phyloP scores from a whole-genome alignment of 2,113 vertebrate genomes.

The Chloebia gouldiae region DNA sequence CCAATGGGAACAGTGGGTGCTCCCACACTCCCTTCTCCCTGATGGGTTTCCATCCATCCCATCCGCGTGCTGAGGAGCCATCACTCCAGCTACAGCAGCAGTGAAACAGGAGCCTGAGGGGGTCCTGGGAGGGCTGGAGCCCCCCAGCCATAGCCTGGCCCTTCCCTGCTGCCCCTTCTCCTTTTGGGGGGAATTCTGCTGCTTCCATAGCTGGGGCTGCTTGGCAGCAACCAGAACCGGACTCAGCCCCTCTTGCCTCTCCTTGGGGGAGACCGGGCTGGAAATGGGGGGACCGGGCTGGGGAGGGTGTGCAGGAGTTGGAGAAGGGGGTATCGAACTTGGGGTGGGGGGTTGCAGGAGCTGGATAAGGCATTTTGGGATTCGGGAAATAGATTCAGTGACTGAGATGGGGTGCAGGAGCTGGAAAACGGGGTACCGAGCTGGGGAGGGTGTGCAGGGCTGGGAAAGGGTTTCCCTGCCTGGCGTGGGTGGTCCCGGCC shows the following conservation, averaged over 20 bases:
- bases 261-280: rapidly evolving
- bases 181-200: background rate
- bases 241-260: background rate
- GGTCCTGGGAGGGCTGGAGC: rapidly evolving
- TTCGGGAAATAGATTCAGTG: background rate
- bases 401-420: background rate
- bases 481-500: background rate
- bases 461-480: background rate
- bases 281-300: rapidly evolving
- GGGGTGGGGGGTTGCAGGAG: background rate
- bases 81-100: rapidly evolving
- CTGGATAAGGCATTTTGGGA: too few species aligned
- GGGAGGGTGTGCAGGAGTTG: background rate
- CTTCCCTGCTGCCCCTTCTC: background rate
- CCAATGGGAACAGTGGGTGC: rapidly evolving
- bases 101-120: background rate
- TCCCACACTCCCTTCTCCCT: background rate
- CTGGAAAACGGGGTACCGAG: background rate
- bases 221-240: background rate
- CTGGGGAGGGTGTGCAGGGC: too few species aligned
- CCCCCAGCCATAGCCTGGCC: background rate
- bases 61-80: rapidly evolving
- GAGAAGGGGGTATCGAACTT: rapidly evolving
- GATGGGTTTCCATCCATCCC: background rate
- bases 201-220: background rate